Evolutionary conservation across 2,113 vertebrate species (phyloP), one percentile per base, ranked within the genome.

Genomic region (Dipodomys ordii): DNA sequence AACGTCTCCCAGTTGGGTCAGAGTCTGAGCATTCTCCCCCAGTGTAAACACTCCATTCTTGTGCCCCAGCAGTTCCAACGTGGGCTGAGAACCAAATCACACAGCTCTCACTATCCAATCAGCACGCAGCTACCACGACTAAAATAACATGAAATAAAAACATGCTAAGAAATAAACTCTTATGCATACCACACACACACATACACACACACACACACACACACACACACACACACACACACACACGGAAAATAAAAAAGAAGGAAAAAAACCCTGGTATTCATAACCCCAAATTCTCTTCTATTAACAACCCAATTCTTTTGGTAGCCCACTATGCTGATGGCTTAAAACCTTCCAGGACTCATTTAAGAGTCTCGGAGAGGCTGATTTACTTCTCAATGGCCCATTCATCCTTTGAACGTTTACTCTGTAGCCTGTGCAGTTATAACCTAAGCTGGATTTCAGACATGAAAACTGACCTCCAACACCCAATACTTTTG

Each of bases 381-480:
- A 90, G 90, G 91, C 89, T 77, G 83, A 95, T 86, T 92, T 86
- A 73, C 89, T 19, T 87, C 95, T 97, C 95, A 97, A 97, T 95
- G 85, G 85, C 53, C 95, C 80, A 93, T 98, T 96, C 95, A 95
- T 93, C 92, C 90, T 97, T 88, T 35, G 35, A 96, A 91, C 90
- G 74, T 96, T 96, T 95, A 76, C 80, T 97, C 91, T 96, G 83
- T 22, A 91, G 84, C 87, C 84, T 0, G 57, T 86, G 83, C 91
- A 93, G 86, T 90, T 95, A 84, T 95, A 96, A 93, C 95, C 80
- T 88, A 97, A 97, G 96, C 96, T 97, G 83, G 94, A 93, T 97
- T 96, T 95, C 92, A 96, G 96, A 95, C 44, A 68, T 96, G 88
- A 98, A 96, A 95, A 90, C 89, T 97, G 96, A 97, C 94, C 96